phyloP scores from a whole-genome alignment of 2,113 vertebrate species.

The Notothenia rossii region DNA sequence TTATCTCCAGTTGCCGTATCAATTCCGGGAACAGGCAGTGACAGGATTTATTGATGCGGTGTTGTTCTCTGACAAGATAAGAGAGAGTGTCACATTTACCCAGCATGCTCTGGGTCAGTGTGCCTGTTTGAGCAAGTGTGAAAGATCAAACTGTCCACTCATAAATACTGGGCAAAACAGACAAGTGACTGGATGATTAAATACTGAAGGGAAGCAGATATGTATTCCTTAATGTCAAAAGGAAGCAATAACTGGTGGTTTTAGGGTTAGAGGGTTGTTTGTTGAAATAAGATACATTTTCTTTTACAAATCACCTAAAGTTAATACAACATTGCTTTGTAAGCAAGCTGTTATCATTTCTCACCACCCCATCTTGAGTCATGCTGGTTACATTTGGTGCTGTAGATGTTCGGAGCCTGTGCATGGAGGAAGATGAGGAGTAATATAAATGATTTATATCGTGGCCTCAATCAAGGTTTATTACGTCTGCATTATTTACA shows the following conservation, averaged over 20 bases:
- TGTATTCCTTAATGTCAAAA: not conserved
- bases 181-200: not conserved
- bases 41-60: conserved; percentile 46
- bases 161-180: not conserved
- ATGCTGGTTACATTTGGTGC: not conserved
- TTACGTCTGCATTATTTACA: conserved; percentile 60
- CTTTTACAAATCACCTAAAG: not conserved
- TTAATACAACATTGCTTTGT: not conserved
- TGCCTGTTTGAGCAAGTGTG: not conserved
- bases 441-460: conserved; percentile 46
- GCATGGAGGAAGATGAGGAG: conserved; percentile 21
- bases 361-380: not conserved
- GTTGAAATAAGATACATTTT: not conserved
- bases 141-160: conserved; percentile 2
- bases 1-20: conserved; percentile 53
- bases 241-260: not conserved
- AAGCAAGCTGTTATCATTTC: not conserved
- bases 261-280: not conserved
- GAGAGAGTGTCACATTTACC: conserved; percentile 20
- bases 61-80: conserved; percentile 44
- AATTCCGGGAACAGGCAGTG: conserved; percentile 34
- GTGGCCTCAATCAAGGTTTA: conserved; percentile 44
- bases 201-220: not conserved
- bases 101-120: conserved; percentile 25
- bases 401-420: not conserved